Percentiles rank a stretch among this genome's conserved stretches.
Conservation (phyloP, 2,888 invertebrate genomes). For the Elmis aenea region DNA sequence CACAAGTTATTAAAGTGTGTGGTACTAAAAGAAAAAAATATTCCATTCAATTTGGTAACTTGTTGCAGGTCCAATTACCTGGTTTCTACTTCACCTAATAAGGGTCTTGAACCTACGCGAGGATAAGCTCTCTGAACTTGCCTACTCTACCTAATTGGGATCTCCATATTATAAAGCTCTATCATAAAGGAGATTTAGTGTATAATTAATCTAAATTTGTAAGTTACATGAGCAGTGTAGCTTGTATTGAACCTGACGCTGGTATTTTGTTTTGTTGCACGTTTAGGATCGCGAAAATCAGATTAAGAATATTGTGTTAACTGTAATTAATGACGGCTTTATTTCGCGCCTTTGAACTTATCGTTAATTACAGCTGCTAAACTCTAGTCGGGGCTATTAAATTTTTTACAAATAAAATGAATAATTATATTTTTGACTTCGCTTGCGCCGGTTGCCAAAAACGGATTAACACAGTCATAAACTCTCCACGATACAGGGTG, state of each 20-base stretch:
- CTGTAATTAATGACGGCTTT: conserved; percentile 17
- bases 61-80: too few species aligned
- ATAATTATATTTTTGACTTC: too few species aligned
- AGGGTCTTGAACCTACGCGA: conserved; percentile 18
- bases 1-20: too few species aligned
- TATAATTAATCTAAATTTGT: conserved; percentile 29
- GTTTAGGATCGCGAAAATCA: conserved; percentile 10
- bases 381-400: too few species aligned
- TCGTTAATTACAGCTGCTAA: too few species aligned
- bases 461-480: too few species aligned
- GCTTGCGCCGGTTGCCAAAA: too few species aligned
- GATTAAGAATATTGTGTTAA: conserved; percentile 17
- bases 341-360: too few species aligned
- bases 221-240: conserved; percentile 19
- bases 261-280: conserved; percentile 18
- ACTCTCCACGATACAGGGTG: too few species aligned
- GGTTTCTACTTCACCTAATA: conserved; percentile 21
- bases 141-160: conserved; percentile 22
- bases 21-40: too few species aligned
- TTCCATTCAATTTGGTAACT: too few species aligned
- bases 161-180: conserved; percentile 25
- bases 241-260: conserved; percentile 20
- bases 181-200: conserved; percentile 25
- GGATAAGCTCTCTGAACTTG: conserved; percentile 21
- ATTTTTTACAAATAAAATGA: too few species aligned